Percentiles rank a stretch among this genome's conserved stretches.
Evolutionary conservation across 2,888 invertebrate species (phyloP).

Genomic region (Tyria jacobaeae): DNA sequence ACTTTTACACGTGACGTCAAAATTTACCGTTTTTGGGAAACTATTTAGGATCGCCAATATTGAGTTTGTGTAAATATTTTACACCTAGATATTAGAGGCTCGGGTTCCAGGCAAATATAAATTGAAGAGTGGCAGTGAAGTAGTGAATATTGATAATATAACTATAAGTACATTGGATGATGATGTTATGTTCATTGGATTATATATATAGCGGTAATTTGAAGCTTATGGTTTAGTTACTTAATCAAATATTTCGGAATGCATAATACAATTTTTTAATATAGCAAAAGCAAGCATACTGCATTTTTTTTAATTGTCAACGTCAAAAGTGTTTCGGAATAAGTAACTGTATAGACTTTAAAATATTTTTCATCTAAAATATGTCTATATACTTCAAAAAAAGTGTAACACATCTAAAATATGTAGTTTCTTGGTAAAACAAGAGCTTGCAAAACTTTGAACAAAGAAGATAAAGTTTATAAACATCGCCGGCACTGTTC

Average conservation of each 20-base stretch:
- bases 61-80: slow-evolving; percentile 13
- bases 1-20: slow-evolving; percentile 32
- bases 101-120: slow-evolving; percentile 12
- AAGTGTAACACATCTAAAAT: slow-evolving; percentile 6
- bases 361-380: neutral
- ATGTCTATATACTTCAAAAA: slow-evolving; percentile 8
- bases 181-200: slow-evolving; percentile 6
- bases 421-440: slow-evolving; percentile 7
- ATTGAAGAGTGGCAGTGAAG: slow-evolving; percentile 4
- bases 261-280: too few relatives aligned
- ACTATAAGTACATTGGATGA: too few relatives aligned
- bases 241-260: too few relatives aligned
- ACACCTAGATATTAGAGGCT: slow-evolving; percentile 2
- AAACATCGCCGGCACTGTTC: slow-evolving; percentile 6
- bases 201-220: neutral
- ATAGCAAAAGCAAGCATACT: too few relatives aligned
- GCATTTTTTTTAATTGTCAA: too few relatives aligned
- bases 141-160: too few relatives aligned
- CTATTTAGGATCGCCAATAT: slow-evolving; percentile 9
- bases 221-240: too few relatives aligned
- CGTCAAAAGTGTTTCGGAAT: too few relatives aligned
- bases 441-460: slow-evolving; percentile 12
- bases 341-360: too few relatives aligned
- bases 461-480: slow-evolving; percentile 14
- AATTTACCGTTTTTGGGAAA: slow-evolving; percentile 14